Base-by-base conservation (phyloP, 2,797 vertebrate genomes). In the Hirundo rustica region DNA sequence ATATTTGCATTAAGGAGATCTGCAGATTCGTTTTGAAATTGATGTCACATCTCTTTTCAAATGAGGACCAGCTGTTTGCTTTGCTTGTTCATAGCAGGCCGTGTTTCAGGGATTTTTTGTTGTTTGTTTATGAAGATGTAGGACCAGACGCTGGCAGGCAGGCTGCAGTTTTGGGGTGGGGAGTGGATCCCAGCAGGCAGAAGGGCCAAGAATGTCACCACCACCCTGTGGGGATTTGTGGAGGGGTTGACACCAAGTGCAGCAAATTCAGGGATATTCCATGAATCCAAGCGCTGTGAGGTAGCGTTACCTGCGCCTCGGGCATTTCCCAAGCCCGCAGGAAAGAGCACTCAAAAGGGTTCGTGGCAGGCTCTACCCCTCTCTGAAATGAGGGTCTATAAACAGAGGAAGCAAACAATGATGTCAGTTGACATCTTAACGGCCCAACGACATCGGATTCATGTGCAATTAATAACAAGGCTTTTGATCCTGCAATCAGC, bases 41-140 rank as follows among this genome's bases (percentile, higher is more conserved):
- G 88, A 81, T 71, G 94, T 75, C 89, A 95, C 95, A 71, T 91
- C 85, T 91, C 90, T 65, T 76, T 64, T 84, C 79, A 94, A 88
- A 96, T 89, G 94, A 32, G 57, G 65, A 80, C 84, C 97, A 97
- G 98, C 97, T 98, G 97, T 89, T 93, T 60, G 80, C 90, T 89
- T 34, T 82, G 86, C 66, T 91, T 88, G 86, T 96, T 96, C 96
- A 83, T 62, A 87, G 81, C 86, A 85, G 83, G 89, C 68, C 72
- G 47, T 85, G 84, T 94, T 96, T 78, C 76, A 64, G 78, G 90
- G 92, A 78, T 50, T 68, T 45, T 53, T 16, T 40, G 21, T 76
- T 74, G 88, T 89, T 93, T 88, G 83, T 89, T 96, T 94, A 66
- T 95, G 40, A 89, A 81, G 71, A 89, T 68, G 82, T 68, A 79